Base-by-base conservation (phyloP, 2,888 invertebrate species). In the Mesochorus sp. region DNA sequence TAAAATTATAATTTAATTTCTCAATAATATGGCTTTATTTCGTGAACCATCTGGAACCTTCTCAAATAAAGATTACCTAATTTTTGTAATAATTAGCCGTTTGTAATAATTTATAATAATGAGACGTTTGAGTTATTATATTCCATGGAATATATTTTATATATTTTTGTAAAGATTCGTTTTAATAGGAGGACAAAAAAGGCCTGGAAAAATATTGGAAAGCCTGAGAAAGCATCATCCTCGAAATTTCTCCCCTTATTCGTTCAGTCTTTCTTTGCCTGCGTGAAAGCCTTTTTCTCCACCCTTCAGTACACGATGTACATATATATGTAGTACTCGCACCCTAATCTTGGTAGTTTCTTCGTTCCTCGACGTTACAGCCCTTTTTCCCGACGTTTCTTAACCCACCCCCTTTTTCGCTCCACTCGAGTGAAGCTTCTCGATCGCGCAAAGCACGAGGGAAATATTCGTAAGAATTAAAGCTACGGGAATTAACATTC, bases 381-480 rank as follows among this genome's bases (percentile, higher is more conserved):
- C 51, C 75, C 55, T 47, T 68, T 62, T 44, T 37, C 10, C 39
- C 37, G 51, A 26, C 42, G 21, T 49, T 55, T 24, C 26, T 21
- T 39, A 17, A n/a, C 21, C 24, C 19, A 31, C 10, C 12, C 24
- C 49, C 49, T 34, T n/a, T 57, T 6, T 70, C 59, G 71, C 62
- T 73, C 34, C 73, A 73, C 80, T 80, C 82, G 68, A 81, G 81
- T 79, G 80, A 55, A 42, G 74, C 47, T 37, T 68, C 77, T 67
- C 80, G 86, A 84, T 85, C 82, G 85, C 84, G 85, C 82, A 83
- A 82, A 85, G 85, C 87, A 87, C 87, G 83, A 83, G 87, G 88
- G 87, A 89, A 89, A 91, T 91, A 90, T 90, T 90, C 90, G 89
- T 90, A 91, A 90, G 90, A 90, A 91, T 91, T 91, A 91, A 91